Conservation (phyloP, 2,113 vertebrate species). For the Nothocercus nigrocapillus region DNA sequence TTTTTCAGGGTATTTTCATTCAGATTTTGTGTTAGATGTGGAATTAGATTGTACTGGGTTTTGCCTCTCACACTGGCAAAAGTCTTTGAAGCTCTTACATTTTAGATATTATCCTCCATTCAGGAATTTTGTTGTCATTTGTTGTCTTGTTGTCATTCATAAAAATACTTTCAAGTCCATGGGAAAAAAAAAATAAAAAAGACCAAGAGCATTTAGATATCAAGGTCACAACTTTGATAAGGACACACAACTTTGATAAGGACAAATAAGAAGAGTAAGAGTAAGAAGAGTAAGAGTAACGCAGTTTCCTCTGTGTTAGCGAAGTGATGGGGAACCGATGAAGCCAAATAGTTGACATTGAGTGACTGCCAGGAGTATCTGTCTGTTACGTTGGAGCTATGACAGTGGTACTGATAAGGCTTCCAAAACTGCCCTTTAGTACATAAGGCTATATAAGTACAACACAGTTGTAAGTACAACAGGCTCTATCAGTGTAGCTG, state of each 20-base stretch:
- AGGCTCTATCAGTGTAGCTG: not conserved
- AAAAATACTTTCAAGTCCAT: not conserved
- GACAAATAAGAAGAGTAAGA: not conserved
- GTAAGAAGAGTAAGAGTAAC: too few species aligned
- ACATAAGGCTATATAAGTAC: not conserved
- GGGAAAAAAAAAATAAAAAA: too few species aligned
- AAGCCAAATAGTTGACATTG: not conserved
- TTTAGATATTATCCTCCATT: not conserved
- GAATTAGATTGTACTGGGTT: not conserved
- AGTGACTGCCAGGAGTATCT: not conserved
- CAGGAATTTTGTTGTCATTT: not conserved
- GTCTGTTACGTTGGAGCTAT: not conserved
- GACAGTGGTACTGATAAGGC: not conserved
- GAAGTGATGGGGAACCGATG: not conserved
- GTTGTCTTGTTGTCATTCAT: not conserved
- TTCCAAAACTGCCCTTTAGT: not conserved
- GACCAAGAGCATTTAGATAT: not conserved
- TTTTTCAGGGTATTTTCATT: not conserved
- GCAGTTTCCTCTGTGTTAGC: not conserved
- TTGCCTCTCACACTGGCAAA: not conserved
- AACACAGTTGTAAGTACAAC: too few species aligned
- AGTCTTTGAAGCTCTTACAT: not conserved
- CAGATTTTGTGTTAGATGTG: not conserved
- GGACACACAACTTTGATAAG: not conserved
- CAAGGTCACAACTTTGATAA: not conserved